Evolutionary conservation across 37 sponge, comb jelly and placozoan species (phyloP), one percentile per base, ranked within the genome.

Genomic region (Crambe crambe): DNA sequence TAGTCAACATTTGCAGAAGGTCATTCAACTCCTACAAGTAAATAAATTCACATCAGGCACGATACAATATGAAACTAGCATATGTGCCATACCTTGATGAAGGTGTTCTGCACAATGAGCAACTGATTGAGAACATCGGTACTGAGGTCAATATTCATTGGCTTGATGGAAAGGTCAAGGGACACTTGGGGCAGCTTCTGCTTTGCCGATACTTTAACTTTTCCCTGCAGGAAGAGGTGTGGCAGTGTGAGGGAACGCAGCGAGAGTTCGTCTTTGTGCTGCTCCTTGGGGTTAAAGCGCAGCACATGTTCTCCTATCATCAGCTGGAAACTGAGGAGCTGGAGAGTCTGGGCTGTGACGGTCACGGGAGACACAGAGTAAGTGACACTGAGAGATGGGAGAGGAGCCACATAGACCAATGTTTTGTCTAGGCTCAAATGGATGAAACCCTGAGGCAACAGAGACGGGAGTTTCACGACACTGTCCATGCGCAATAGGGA

Each of bases 111-210:
- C 23, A 92, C 56, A 2, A 92, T 59, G 18, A 92, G 81, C 65
- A 92, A 72, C 47, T 92, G 92, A 61, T 92, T 92, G 30, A 92
- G 75, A 29, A 84, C 80, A 59, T 92, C 88, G 1, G 92, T 92
- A 0, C 88, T 87, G 21, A 92, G 64, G 51, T 92, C 88, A 39
- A 92, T 70, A 25, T 84, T 80, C 26, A 92, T 68, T 43, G 75
- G 67, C 71, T 92, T 79, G 40, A 92, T 42, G 57, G 69, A 25
- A 47, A 92, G 42, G 34, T 80, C 72, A 2, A 87, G 12, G 27
- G 81, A 42, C 25, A 83, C 68, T 18, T 35, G 42, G 2, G 84
- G 88, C 2, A 77, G 37, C 63, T 51, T 62, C 23, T 57, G 83
- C 32, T 42, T 37, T 22, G 27, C 63, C 0, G 77, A 22, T 36